Base-by-base conservation (phyloP, 2,888 invertebrate species). In the Scaptomyza tumidula region DNA sequence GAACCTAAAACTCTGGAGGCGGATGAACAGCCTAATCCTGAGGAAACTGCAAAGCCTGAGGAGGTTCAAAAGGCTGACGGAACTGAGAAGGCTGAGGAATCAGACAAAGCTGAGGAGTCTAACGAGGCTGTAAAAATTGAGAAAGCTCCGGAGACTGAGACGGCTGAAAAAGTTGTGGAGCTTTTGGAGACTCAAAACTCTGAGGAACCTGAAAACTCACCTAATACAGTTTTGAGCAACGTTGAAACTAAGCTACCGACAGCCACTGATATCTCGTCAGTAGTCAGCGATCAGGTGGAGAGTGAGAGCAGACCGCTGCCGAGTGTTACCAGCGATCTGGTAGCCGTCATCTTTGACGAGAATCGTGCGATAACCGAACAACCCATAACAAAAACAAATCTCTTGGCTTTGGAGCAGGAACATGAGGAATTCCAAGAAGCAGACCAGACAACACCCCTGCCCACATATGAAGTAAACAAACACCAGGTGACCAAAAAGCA, bases 401-500 rank as follows among this genome's bases (percentile, higher is more conserved):
- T 79, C 1, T 19, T 77, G 16, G 78, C 68, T 7, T 45, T 88
- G 53, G 85, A 84, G 19, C 66, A 77, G 24, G 79, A 88, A n/a
- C 75, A 84, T 37, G 75, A 75, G 52, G 19, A 33, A 7, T 29
- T 60, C 0, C 61, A 57, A 3, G 50, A 24, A 13, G 57, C 54
- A 2, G 48, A 48, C 4, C 41, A 16, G 16, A 69, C 66, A 14
- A 72, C 78, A 10, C 59, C 70, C 1, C 37, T 44, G 14, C 62
- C 88, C 37, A 43, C 13, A n/a, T 60, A 55, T 3, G 87, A 86
- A 43, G 54, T 63, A n/a, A 45, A 71, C 39, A 79, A 88, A 41
- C 85, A 85, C 46, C 85, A 85, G 19, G 87, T 85, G 39, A 87
- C 87, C 31, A 85, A 88, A 29, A 85, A 85, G 19, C 85, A 86